These are phyloP conservation scores for Phalloptychus januarius DNA, from an alignment of 2,797 vertebrate species.

Conservation along the genomic window DNA sequence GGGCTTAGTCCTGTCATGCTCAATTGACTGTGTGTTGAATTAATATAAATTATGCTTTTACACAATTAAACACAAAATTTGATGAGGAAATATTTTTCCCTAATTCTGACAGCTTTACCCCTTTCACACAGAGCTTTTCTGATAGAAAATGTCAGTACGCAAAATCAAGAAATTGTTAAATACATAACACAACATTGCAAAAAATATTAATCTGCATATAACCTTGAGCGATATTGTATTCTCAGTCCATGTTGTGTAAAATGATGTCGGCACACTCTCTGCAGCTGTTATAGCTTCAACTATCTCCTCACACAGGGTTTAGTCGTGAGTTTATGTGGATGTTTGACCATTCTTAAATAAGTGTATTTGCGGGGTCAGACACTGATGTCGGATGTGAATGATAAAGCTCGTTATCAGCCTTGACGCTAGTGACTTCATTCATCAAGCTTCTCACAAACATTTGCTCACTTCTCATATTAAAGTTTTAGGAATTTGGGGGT, in stretches of 20 bases:
- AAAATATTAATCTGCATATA: not conserved
- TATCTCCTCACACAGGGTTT: not conserved
- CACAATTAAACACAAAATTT: not conserved
- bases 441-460: not conserved
- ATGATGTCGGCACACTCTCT: not conserved
- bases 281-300: not conserved
- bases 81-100: not conserved
- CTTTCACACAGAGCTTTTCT: not conserved
- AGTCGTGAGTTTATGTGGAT: not conserved
- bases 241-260: not conserved
- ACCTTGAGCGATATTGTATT: not conserved
- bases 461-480: slow-evolving; percentile 23
- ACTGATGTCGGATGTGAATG: not conserved
- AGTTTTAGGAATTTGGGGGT: not conserved
- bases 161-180: not conserved
- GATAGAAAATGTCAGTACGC: not conserved
- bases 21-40: not conserved
- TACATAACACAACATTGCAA: not conserved
- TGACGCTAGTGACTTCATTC: slow-evolving; percentile 13
- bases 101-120: not conserved
- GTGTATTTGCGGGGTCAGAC: not conserved
- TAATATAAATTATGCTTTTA: not conserved
- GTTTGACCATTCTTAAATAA: not conserved
- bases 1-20: not conserved
- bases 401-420: slow-evolving; percentile 41